Percentiles rank a stretch among this genome's conserved stretches.
phyloP scores from a whole-genome alignment of 2,888 invertebrate species.

The Leucophora obtusa region DNA sequence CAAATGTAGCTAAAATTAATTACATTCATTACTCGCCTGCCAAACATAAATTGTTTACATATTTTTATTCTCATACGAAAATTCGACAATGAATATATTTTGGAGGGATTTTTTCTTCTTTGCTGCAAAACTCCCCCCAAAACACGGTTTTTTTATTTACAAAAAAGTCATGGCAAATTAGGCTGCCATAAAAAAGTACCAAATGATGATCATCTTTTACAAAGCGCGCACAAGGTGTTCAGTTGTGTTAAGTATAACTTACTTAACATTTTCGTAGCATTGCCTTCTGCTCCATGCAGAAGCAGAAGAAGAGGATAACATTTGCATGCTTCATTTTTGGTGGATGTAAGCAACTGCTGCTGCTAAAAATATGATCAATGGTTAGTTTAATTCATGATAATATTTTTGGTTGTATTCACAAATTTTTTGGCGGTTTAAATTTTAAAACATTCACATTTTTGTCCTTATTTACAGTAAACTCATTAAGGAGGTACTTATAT shows the following conservation, averaged over 20 bases:
- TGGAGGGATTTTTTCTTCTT: not conserved
- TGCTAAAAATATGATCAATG: conserved; percentile 53
- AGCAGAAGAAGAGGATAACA: conserved; percentile 29
- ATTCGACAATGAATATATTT: conserved; percentile 16
- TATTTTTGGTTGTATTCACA: not conserved
- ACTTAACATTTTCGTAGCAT: not conserved
- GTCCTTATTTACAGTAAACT: not conserved
- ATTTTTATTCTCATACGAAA: conserved; percentile 28
- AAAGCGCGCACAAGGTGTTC: conserved; percentile 53
- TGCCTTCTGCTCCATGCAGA: conserved; percentile 15
- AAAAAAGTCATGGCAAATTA: conserved; percentile 55
- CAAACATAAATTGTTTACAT: conserved; percentile 58
- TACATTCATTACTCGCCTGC: conserved; percentile 56
- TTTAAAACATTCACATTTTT: not conserved
- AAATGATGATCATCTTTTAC: not conserved
- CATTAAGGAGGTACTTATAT: too few species aligned
- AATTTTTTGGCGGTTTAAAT: conserved; percentile 21
- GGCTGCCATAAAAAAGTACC: conserved; percentile 32
- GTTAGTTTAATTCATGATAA: conserved; percentile 25
- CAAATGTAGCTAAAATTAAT: conserved; percentile 55
- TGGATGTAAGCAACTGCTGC: conserved; percentile 23
- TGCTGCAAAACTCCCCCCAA: conserved; percentile 25
- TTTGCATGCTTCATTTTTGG: conserved; percentile 55
- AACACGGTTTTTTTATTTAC: conserved; percentile 5
- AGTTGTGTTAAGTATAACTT: conserved; percentile 36